Base-by-base conservation (phyloP, 1,140 invertebrate genomes). In the Procambarus clarkii region DNA sequence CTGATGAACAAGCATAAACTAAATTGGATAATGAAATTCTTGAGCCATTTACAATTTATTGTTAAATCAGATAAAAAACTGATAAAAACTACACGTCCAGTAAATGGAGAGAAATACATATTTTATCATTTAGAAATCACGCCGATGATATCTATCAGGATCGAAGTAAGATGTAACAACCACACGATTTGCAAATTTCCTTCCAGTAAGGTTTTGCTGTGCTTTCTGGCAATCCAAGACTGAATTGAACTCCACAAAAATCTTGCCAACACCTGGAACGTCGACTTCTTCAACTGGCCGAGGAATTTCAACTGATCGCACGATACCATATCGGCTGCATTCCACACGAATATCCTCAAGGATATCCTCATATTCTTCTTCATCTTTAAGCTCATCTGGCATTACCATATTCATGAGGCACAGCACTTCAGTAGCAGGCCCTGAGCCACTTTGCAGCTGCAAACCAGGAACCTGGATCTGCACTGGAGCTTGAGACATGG, bases 361-460 rank as follows among this genome's bases (percentile, higher is more conserved):
- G 94, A 99, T 99, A 94, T 99, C 99, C 95, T 99, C 99, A 94
- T 99, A 99, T 95, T 99, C 99, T 94, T 99, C 99, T 94, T 99
- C 99, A 95, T 99, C 98, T 94, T 97, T 97, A 86, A 99, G 95
- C 95, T 99, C 99, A 92, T 99, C 99, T 2, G 98, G 97, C 1
- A 98, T 98, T 0, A 99, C 98, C 99, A 99, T 99, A 95, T 99
- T 99, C 94, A 99, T 96, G 45, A 99, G 96, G 95, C 99, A 99
- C 2, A 99, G 95, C 24, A 99, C 97, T 95, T 99, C 99, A 5
- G 99, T 99, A 9, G 98, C 96, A 77, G 98, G 98, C 11, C 98
- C 98, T 69, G 98, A 97, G 18, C 97, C 97, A 78, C 97, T 97
- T 21, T 98, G 97, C 94, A 98, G 95, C 93, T 97, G 98, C 82